phyloP scores from a whole-genome alignment of 30 jellyfish, hydroid and myxozoan species.

The Cassiopea xamachana region DNA sequence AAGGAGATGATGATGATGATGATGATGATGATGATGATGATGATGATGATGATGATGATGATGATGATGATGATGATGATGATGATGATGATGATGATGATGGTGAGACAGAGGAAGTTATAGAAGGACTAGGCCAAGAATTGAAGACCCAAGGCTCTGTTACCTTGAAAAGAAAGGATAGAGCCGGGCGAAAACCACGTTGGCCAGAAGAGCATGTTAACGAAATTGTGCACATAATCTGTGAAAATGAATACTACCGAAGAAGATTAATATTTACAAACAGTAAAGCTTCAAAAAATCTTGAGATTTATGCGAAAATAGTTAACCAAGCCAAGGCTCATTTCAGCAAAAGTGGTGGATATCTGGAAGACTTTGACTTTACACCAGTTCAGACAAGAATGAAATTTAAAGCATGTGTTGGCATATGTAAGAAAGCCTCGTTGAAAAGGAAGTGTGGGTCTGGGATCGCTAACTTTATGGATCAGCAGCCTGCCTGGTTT shows the following conservation, averaged over 20 bases:
- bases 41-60: no score
- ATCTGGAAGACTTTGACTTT: background rate
- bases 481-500: constrained; percentile 54
- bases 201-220: constrained; percentile 37
- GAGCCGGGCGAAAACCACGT: constrained; percentile 31
- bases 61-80: no score
- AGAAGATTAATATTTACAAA: constrained; percentile 54
- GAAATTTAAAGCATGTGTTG: constrained; percentile 53
- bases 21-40: no score
- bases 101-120: constrained; percentile 8
- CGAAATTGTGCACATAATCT: constrained; percentile 20
- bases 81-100: background rate
- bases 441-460: constrained; percentile 39
- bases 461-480: constrained; percentile 49
- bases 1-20: background rate
- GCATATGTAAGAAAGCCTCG: constrained; percentile 52
- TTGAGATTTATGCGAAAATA: constrained; percentile 22
- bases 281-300: constrained; percentile 55
- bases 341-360: background rate
- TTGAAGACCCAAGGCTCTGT: constrained; percentile 29
- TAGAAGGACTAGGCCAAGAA: constrained; percentile 14
- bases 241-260: constrained; percentile 28
- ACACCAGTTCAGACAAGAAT: constrained; percentile 54
- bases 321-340: constrained; percentile 23
- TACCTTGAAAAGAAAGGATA: constrained; percentile 35